Evolutionary conservation across 1,140 invertebrate genomes (phyloP).

Genomic region (Agrypnia vestita): DNA sequence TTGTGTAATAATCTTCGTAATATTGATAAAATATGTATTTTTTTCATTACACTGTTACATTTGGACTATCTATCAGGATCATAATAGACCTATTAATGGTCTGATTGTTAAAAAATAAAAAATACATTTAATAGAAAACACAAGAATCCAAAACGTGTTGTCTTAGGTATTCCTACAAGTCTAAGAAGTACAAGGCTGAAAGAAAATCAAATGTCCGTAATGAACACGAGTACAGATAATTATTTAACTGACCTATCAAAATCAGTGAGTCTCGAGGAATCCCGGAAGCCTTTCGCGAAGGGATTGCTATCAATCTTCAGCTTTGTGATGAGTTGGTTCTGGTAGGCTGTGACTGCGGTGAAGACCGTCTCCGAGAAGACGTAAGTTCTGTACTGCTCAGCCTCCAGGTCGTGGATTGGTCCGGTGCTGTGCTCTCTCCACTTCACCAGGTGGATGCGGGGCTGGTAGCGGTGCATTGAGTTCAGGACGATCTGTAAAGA

Average conservation of each 20-base stretch:
- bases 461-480: slow-evolving; percentile 99
- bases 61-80: no score
- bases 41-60: no score
- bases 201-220: no score
- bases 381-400: slow-evolving; percentile 89
- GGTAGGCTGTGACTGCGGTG: slow-evolving; percentile 98
- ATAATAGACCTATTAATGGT: no score
- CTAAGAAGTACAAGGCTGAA: no score
- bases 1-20: no score
- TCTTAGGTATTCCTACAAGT: no score
- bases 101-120: no score
- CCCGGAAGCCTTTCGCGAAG: slow-evolving; percentile 94
- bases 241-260: slow-evolving; percentile 79
- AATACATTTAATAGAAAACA: no score
- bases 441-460: slow-evolving; percentile 92
- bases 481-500: slow-evolving; percentile 93
- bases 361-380: slow-evolving; percentile 97
- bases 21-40: no score
- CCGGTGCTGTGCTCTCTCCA: slow-evolving; percentile 69
- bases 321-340: slow-evolving; percentile 97
- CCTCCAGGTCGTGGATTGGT: slow-evolving; percentile 82
- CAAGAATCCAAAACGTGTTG: no score
- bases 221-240: not conserved
- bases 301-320: slow-evolving; percentile 97
- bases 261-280: slow-evolving; percentile 94